A percentile compares a stretch with the other conserved stretches of the same genome.
phyloP scores from a whole-genome alignment of 2,113 vertebrate genomes.

The Thunnus thynnus region DNA sequence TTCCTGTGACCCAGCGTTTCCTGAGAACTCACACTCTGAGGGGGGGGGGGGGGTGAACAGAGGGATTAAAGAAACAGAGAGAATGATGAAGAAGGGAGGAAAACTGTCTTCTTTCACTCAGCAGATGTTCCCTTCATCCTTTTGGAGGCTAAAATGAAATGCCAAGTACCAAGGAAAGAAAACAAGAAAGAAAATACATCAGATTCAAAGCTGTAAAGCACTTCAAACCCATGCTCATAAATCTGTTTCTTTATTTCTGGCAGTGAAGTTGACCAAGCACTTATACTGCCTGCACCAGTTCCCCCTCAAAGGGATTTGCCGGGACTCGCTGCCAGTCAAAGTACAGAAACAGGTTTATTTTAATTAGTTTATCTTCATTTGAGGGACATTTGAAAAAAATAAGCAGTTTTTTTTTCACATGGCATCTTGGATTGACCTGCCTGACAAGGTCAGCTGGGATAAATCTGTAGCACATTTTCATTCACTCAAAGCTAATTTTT shows the following conservation, averaged over 20 bases:
- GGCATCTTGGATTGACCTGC: not conserved
- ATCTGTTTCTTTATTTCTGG: not conserved
- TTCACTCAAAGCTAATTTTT: constrained; percentile 16
- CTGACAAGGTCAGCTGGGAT: not conserved
- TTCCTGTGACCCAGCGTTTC: constrained; percentile 48
- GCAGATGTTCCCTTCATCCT: constrained; percentile 48
- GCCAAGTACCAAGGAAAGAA: not conserved
- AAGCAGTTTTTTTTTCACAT: not conserved
- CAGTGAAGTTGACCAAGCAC: not conserved
- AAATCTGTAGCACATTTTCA: constrained; percentile 17
- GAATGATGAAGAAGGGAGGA: not conserved
- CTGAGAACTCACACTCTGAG: constrained; percentile 80
- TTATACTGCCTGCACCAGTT: constrained; percentile 2
- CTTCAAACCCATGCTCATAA: not conserved
- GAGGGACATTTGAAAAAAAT: not conserved
- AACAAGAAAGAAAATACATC: not conserved
- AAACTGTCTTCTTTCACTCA: constrained; percentile 19
- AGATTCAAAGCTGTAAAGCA: not conserved
- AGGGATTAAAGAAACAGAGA: constrained; percentile 4
- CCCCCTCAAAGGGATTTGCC: not conserved
- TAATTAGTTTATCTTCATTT: not conserved
- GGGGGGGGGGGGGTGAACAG: not conserved
- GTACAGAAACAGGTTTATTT: not conserved
- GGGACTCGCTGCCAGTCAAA: constrained; percentile 9
- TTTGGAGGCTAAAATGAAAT: constrained; percentile 10